Evolutionary conservation across 2,113 vertebrate species (phyloP).

Genomic region (Phaethornis superciliosus): DNA sequence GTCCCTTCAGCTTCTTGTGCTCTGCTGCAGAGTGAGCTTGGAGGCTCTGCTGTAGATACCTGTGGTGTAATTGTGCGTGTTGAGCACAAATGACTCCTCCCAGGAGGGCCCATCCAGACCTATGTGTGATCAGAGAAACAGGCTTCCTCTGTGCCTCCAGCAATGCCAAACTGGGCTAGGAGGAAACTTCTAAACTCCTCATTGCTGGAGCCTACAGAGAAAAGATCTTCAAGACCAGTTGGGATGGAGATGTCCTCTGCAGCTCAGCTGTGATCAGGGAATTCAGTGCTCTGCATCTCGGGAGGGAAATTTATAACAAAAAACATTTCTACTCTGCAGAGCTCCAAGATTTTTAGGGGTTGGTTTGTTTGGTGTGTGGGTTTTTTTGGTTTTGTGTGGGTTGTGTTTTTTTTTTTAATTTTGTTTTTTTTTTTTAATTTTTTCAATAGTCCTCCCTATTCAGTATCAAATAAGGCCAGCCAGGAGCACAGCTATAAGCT

Average conservation of each 20-base stretch:
- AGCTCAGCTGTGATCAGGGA: background rate
- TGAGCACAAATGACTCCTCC: background rate
- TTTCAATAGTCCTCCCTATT: background rate
- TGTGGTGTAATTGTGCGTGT: background rate
- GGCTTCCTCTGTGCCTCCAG: background rate
- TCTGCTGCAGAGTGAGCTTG: background rate
- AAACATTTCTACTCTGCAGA: background rate
- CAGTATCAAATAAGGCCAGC: background rate
- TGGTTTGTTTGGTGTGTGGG: background rate
- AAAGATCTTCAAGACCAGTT: background rate
- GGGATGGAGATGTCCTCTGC: background rate
- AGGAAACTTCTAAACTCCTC: background rate
- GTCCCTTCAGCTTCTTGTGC: background rate
- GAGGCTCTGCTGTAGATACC: background rate
- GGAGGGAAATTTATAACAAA: background rate
- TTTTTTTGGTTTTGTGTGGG: too few relatives aligned
- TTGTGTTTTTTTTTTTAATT: background rate
- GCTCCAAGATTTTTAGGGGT: background rate
- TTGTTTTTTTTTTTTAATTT: background rate
- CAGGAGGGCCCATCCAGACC: background rate
- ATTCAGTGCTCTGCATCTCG: background rate
- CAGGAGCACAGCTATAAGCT: background rate
- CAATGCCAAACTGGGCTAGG: background rate
- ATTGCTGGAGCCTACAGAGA: background rate
- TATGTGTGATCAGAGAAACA: background rate